phyloP scores from a whole-genome alignment of 2,888 invertebrate genomes.

The Nipponacmea schrenckii region DNA sequence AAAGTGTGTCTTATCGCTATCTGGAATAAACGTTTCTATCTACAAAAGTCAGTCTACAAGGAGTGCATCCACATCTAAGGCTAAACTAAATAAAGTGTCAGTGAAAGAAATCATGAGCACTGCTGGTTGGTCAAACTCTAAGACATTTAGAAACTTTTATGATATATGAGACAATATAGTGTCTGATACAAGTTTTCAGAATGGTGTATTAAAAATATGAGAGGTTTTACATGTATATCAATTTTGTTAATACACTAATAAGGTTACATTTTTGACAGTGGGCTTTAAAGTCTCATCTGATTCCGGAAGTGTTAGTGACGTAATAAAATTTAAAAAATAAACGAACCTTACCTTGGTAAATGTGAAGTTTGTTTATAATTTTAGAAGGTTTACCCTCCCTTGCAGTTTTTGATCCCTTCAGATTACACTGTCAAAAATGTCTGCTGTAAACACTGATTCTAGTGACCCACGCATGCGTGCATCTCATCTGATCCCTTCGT shows the following conservation, averaged over 20 bases:
- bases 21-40: neutral
- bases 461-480: neutral
- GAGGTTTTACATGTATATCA: neutral
- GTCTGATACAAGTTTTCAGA: neutral
- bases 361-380: too few species aligned
- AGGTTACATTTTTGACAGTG: neutral
- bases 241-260: too few species aligned
- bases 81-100: neutral
- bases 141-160: neutral
- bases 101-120: neutral
- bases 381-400: neutral
- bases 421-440: too few species aligned
- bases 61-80: neutral
- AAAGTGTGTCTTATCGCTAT: neutral
- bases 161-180: neutral
- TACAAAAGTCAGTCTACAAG: neutral
- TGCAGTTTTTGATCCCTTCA: neutral
- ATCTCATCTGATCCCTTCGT: neutral
- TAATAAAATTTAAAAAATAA: neutral
- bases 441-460: neutral
- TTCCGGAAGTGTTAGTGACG: neutral
- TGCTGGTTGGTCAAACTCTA: neutral
- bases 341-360: neutral
- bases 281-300: slow-evolving; percentile 3
- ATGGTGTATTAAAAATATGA: neutral